Conservation (phyloP, 2,113 vertebrate species). For the Apteryx owenii region DNA sequence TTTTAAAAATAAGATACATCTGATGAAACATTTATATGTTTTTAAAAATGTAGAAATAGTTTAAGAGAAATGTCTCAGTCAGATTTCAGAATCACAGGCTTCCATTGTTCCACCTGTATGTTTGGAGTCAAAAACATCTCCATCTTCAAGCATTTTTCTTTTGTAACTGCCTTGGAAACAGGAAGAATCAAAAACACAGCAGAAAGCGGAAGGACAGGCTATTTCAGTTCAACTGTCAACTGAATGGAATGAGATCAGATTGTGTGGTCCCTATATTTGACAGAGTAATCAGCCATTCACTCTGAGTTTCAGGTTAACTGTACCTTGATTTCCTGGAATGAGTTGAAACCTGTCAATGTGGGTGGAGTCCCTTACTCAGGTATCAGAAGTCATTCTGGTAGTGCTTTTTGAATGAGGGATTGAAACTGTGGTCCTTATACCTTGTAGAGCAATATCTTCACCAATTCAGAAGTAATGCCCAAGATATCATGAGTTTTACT, state of each 20-base stretch:
- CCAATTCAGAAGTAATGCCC: background rate
- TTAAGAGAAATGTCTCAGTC: background rate
- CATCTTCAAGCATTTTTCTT: background rate
- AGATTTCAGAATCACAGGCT: background rate
- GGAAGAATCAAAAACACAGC: background rate
- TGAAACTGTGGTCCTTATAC: accelerated
- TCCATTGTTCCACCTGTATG: background rate
- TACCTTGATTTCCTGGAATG: accelerated
- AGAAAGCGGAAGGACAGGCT: background rate
- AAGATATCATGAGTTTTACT: background rate
- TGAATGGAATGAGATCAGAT: background rate
- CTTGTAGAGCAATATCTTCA: background rate
- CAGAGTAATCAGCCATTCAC: background rate
- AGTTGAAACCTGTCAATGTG: background rate
- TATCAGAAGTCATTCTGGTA: background rate
- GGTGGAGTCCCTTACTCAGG: background rate
- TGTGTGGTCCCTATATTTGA: background rate
- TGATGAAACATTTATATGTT: background rate
- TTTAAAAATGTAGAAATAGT: background rate
- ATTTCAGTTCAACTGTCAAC: background rate
- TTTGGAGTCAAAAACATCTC: background rate
- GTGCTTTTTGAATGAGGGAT: background rate
- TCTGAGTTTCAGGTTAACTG: background rate
- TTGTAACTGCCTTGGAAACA: background rate
- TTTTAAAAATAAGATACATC: background rate